Evolutionary conservation across 2,888 invertebrate genomes (phyloP), one percentile per base, ranked within the genome.

Genomic region (Pediacus dermestoides): DNA sequence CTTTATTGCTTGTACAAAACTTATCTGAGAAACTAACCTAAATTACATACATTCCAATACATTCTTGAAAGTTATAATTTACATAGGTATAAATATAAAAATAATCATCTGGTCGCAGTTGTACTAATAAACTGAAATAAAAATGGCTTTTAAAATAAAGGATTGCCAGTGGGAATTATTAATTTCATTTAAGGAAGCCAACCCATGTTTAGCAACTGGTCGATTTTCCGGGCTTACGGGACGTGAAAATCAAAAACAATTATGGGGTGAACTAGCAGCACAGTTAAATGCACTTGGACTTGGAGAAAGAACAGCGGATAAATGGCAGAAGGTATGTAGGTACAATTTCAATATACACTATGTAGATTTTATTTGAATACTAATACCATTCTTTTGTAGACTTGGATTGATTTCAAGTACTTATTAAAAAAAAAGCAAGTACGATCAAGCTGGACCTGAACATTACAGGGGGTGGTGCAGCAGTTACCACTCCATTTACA

Each of bases 391-490:
- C n/a, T n/a, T n/a, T n/a, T 18, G n/a, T 18, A 18, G 21, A 18
- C 6, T 18, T 18, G 21, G 21, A 18, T n/a, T 6, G 21, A 18
- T 7, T 18, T 7, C n/a, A 18, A 18, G n/a, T 18, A 18, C n/a
- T 18, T 6, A 6, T 18, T 18, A 18, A 18, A 18, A 18, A 18
- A 18, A 18, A 18, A 18, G 6, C 21, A 18, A 18, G 21, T n/a
- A 18, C 6, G 6, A 18, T 18, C 6, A 6, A n/a, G n/a, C 21
- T 6, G n/a, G 32, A 22, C 18, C 9, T 33, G 2, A 13, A 10
- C 14, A 22, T n/a, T 14, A 33, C 33, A 14, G 33, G 33, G 3
- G 33, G 22, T 18, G 33, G 33, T 22, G 12, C 22, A 10, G 14
- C 21, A 12, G 10, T 13, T 11, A 22, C 18, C n/a, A 18, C 21